A percentile compares a stretch with the other conserved stretches of the same genome.
Conservation (phyloP, 2,888 invertebrate species). For the Mechanitis mazaeus region DNA sequence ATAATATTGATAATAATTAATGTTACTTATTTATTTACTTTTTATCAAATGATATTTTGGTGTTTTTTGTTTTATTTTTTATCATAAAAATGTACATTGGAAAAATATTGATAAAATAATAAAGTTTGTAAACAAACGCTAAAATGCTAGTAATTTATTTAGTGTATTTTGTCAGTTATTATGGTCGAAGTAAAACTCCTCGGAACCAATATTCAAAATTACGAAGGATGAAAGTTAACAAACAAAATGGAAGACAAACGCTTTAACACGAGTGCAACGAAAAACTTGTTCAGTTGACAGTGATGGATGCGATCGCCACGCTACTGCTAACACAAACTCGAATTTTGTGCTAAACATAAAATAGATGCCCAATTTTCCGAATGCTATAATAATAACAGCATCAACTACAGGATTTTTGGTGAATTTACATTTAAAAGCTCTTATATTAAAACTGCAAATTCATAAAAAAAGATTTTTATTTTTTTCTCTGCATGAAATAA, state of each 20-base stretch:
- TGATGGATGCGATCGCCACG: constrained; percentile 65
- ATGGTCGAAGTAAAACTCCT: background rate
- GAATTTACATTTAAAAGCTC: background rate
- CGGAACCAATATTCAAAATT: constrained; percentile 56
- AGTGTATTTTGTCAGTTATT: background rate
- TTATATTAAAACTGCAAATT: no score
- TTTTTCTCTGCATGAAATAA: no score
- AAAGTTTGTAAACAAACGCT: no score
- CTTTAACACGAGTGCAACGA: constrained; percentile 57
- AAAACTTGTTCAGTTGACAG: constrained; percentile 67
- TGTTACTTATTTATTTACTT: no score
- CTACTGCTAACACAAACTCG: constrained; percentile 45
- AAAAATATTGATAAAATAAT: no score
- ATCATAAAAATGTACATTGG: no score
- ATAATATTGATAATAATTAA: no score
- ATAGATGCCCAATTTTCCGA: constrained; percentile 1
- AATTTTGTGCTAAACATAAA: constrained; percentile 37
- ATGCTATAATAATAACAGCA: background rate
- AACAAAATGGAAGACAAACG: constrained; percentile 62
- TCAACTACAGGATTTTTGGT: background rate
- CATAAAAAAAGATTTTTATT: no score
- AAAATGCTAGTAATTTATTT: no score
- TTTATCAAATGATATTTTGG: no score
- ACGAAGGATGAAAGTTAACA: constrained; percentile 61
- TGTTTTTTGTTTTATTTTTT: no score